phyloP scores from a whole-genome alignment of 2,797 vertebrate species.

The Gymnoscopelus microlampas region DNA sequence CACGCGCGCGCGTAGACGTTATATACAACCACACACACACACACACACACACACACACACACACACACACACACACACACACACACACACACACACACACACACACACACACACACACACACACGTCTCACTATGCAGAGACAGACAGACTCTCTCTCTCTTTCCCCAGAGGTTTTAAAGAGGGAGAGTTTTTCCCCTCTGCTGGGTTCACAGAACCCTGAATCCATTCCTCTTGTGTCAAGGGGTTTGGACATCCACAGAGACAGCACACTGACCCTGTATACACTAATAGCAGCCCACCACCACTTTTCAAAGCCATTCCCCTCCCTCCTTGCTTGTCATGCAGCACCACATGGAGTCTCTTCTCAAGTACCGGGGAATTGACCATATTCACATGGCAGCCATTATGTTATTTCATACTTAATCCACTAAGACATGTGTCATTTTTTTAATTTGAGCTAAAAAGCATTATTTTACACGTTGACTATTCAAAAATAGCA shows the following conservation, averaged over 20 bases:
- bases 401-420: no score
- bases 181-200: slow-evolving; percentile 41
- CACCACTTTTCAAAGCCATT: slow-evolving; percentile 36
- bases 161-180: slow-evolving; percentile 35
- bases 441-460: no score
- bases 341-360: no score
- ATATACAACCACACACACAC: slow-evolving; percentile 2
- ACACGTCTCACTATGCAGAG: slow-evolving; percentile 15
- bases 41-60: slow-evolving; percentile 7
- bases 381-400: no score
- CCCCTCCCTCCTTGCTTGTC: no score
- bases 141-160: slow-evolving; percentile 36
- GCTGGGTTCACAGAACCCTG: slow-evolving; percentile 46
- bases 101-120: slow-evolving; percentile 30
- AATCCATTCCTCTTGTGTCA: slow-evolving; percentile 54
- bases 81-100: slow-evolving; percentile 19
- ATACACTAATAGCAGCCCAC: no score
- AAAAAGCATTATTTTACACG: no score
- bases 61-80: slow-evolving; percentile 8
- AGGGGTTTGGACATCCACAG: slow-evolving; percentile 52
- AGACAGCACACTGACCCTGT: slow-evolving; percentile 29
- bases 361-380: no score
- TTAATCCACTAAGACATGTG: no score
- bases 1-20: neutral
- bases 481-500: no score